These are phyloP conservation scores for Nemoura dubitans DNA, from an alignment of 2,888 invertebrate species.

Conservation along the genomic window DNA sequence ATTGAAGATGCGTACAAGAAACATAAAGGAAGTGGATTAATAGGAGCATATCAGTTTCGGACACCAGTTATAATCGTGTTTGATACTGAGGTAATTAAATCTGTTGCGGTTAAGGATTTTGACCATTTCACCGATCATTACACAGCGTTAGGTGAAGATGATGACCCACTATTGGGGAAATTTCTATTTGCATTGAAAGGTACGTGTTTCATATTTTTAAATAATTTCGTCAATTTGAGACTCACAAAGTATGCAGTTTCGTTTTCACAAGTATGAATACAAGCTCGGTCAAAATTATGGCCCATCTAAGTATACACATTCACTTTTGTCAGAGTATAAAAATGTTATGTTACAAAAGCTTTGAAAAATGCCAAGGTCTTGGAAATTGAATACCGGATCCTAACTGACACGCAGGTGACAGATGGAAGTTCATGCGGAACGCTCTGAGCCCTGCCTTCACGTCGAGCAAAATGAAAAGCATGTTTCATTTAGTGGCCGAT, in stretches of 20 bases:
- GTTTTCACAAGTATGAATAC: neutral
- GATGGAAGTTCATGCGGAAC: slow-evolving; percentile 46
- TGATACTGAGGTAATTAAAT: slow-evolving; percentile 66
- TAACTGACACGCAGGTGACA: slow-evolving; percentile 36
- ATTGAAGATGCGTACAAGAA: neutral
- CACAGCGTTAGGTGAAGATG: slow-evolving; percentile 57
- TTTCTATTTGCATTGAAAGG: slow-evolving; percentile 38
- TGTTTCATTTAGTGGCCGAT: slow-evolving; percentile 44
- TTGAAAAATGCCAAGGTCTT: too few relatives aligned
- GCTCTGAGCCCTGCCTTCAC: slow-evolving; percentile 48
- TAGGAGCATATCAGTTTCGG: slow-evolving; percentile 62
- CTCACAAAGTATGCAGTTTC: too few relatives aligned
- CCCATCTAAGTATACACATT: too few relatives aligned
- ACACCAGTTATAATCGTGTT: slow-evolving; percentile 61
- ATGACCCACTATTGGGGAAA: slow-evolving; percentile 64
- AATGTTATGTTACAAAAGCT: too few relatives aligned
- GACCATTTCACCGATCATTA: slow-evolving; percentile 66
- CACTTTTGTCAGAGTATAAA: too few relatives aligned
- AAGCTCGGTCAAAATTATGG: too few relatives aligned
- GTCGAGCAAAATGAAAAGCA: slow-evolving; percentile 46
- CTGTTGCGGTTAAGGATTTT: slow-evolving; percentile 66
- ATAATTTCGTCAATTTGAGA: too few relatives aligned
- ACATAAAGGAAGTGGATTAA: neutral
- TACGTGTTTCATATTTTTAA: too few relatives aligned
- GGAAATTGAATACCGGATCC: too few relatives aligned